Evolutionary conservation across 2,888 invertebrate genomes (phyloP), one percentile per base, ranked within the genome.

Genomic region (Entomobrya proxima): DNA sequence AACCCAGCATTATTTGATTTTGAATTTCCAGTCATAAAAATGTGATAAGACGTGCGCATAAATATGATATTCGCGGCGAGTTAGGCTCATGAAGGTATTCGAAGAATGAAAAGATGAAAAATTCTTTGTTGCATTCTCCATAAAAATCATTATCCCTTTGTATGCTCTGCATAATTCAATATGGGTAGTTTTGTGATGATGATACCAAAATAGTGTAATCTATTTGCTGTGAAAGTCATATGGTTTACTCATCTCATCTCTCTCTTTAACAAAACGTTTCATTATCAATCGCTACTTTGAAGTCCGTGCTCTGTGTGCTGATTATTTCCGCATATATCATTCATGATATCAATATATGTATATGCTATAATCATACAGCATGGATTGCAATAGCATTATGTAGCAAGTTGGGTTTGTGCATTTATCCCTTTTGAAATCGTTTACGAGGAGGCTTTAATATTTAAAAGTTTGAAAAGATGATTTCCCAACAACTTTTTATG

Each of bases 61-160:
- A n/a, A n/a, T 21, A 69, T 40, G 40, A 67, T 67, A 67, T 67
- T 40, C 67, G 44, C 44, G 44, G 21, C 9, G 32, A 30, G n/a
- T n/a, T n/a, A 13, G 69, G 44, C 40, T 69, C 24, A 72, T 72
- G 47, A 72, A 72, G 32, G 72, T 47, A 72, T 72, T 72, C 50
- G 30, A 27, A 72, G 32, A 72, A 72, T 15, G 44, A 72, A 27
- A 61, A 30, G n/a, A n/a, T n/a, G n/a, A 13, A 72, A 50, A 72
- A 32, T 21, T 72, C 27, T 72, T n/a, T 47, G 47, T n/a, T 47
- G n/a, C 72, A 32, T 18, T 72, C 30, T 30, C 72, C 30, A 47
- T 47, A 72, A 72, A 72, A 72, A 76, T 76, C 37, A 76, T 76
- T 76, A 76, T 76, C 40, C 55, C 24, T 75, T 76, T 76, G 72